Conservation (phyloP, 2,888 invertebrate species). For the Aspidiotus rigidus region DNA sequence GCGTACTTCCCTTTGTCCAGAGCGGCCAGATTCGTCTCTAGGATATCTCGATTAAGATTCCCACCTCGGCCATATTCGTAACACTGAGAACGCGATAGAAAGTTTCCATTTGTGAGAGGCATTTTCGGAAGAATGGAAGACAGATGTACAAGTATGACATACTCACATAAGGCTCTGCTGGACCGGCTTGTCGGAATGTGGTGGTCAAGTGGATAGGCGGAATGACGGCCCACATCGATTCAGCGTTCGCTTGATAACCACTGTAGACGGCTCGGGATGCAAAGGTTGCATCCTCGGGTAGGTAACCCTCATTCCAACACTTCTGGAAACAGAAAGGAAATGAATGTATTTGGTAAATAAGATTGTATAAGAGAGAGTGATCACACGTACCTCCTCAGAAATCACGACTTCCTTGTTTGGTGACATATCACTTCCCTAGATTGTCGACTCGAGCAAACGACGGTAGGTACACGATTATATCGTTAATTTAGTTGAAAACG, state of each 20-base stretch:
- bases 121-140: neutral
- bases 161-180: constrained; percentile 45
- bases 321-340: too few relatives aligned
- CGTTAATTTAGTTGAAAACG: too few relatives aligned
- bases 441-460: too few relatives aligned
- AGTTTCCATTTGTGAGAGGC: neutral
- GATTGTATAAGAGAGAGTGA: too few relatives aligned
- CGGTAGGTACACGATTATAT: too few relatives aligned
- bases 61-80: constrained; percentile 89
- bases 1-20: constrained; percentile 82
- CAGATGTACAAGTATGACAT: too few relatives aligned
- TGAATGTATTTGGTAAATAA: too few relatives aligned
- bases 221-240: constrained; percentile 75
- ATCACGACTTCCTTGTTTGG: too few relatives aligned
- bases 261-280: constrained; percentile 85
- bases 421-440: too few relatives aligned
- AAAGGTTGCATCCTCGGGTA: constrained; percentile 46
- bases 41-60: constrained; percentile 81
- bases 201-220: constrained; percentile 84
- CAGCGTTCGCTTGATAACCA: constrained; percentile 84
- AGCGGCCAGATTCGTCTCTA: constrained; percentile 82
- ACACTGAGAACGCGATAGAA: constrained; percentile 44
- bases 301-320: constrained; percentile 13
- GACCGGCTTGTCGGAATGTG: constrained; percentile 82
- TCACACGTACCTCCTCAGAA: too few relatives aligned